Conservation (phyloP, 2,888 invertebrate species). For the Epirrhoe tristata region DNA sequence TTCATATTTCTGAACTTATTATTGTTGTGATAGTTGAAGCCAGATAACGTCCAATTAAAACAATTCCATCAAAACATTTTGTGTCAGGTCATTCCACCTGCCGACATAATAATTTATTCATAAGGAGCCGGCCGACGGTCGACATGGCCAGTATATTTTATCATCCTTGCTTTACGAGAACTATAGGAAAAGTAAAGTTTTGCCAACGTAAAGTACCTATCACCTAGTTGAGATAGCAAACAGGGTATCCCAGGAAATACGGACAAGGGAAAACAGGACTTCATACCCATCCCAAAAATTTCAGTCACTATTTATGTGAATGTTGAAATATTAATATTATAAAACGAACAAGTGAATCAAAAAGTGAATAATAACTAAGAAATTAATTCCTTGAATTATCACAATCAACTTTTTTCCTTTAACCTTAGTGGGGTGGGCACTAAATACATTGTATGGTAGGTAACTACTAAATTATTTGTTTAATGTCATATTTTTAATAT, state of each 20-base stretch:
- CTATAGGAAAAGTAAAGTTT: slow-evolving; percentile 29
- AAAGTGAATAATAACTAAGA: too few species aligned
- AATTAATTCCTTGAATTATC: too few species aligned
- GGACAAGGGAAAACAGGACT: neutral
- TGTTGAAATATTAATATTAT: too few species aligned
- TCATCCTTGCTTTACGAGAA: slow-evolving; percentile 38
- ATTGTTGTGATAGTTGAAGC: slow-evolving; percentile 71
- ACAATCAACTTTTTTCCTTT: too few species aligned
- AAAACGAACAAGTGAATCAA: too few species aligned
- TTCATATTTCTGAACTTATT: slow-evolving; percentile 77
- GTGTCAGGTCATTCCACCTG: slow-evolving; percentile 85
- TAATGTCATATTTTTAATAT: too few species aligned
- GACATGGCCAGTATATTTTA: slow-evolving; percentile 51
- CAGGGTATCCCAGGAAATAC: neutral
- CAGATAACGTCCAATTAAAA: slow-evolving; percentile 84
- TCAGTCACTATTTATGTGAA: too few species aligned
- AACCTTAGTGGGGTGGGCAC: too few species aligned
- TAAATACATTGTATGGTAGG: too few species aligned
- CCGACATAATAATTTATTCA: slow-evolving; percentile 81
- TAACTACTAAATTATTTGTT: too few species aligned
- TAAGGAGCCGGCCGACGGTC: slow-evolving; percentile 68
- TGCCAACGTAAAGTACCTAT: slow-evolving; percentile 21
- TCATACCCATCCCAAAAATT: neutral
- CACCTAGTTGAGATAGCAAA: neutral
- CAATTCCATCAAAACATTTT: slow-evolving; percentile 85